phyloP scores from a whole-genome alignment of 2,888 invertebrate genomes.

The Erebia aethiops region DNA sequence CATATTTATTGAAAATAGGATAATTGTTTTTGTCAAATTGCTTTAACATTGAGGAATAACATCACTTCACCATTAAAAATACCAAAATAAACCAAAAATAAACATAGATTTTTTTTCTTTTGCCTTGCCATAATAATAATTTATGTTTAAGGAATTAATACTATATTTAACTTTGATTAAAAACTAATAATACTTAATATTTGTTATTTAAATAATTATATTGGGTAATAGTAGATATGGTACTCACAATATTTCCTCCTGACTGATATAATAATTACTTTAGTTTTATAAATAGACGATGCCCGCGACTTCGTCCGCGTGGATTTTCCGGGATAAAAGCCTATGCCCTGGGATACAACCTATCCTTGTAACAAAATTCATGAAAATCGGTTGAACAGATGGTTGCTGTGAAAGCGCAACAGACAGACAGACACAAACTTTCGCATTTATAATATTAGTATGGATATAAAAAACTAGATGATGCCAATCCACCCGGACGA shows the following conservation, averaged over 20 bases:
- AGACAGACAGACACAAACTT: too few species aligned
- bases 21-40: constrained; percentile 15
- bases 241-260: not conserved
- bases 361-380: too few species aligned
- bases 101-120: constrained; percentile 36
- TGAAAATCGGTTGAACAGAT: too few species aligned
- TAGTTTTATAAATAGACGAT: not conserved
- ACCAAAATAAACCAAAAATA: constrained; percentile 44
- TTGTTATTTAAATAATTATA: not conserved
- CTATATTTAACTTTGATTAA: not conserved
- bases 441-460: too few species aligned
- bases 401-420: too few species aligned
- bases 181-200: not conserved
- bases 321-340: too few species aligned
- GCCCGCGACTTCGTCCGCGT: too few species aligned
- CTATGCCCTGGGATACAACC: too few species aligned
- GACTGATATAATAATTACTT: constrained; percentile 16
- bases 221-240: not conserved
- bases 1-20: constrained; percentile 36
- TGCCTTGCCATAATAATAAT: constrained; percentile 26
- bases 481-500: too few species aligned
- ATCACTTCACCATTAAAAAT: constrained; percentile 28
- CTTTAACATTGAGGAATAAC: constrained; percentile 18
- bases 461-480: too few species aligned
- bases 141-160: constrained; percentile 6